phyloP scores from a whole-genome alignment of 2,888 invertebrate species.

The Schizotus pectinicornis region DNA sequence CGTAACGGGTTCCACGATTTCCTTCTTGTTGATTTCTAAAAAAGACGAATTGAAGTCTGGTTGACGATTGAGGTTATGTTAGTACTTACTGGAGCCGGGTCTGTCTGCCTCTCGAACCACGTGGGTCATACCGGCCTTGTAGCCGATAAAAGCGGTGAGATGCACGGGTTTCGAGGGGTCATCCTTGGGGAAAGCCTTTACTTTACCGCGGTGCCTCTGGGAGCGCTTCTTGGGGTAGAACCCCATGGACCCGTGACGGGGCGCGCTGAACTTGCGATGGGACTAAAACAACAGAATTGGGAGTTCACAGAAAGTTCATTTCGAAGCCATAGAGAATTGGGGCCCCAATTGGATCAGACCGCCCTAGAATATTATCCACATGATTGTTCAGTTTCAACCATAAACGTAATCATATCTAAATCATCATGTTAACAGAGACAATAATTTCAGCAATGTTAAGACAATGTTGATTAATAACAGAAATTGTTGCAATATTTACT shows the following conservation, averaged over 20 bases:
- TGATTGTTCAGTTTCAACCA: constrained; percentile 69
- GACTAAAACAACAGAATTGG: constrained; percentile 71
- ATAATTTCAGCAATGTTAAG: not conserved
- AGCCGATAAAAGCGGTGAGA: constrained; percentile 96
- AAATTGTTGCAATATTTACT: not conserved
- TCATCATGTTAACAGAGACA: constrained; percentile 63
- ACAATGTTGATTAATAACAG: not conserved
- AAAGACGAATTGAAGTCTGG: constrained; percentile 33
- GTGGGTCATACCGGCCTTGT: constrained; percentile 99
- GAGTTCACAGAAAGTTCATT: constrained; percentile 3
- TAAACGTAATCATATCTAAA: constrained; percentile 65
- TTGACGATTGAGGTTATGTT: not conserved
- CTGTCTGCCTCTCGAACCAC: constrained; percentile 98
- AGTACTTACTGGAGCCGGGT: constrained; percentile 92
- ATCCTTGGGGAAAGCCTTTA: constrained; percentile 99
- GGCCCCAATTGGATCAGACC: constrained; percentile 66
- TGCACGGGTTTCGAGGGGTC: constrained; percentile 95
- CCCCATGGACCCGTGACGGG: constrained; percentile 99
- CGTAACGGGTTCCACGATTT: constrained; percentile 98
- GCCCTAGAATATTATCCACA: constrained; percentile 76
- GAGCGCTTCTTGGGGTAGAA: constrained; percentile 99
- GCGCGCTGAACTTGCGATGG: constrained; percentile 99
- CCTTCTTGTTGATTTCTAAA: constrained; percentile 98
- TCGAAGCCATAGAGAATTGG: not conserved
- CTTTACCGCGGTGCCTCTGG: constrained; percentile 95